phyloP scores from a whole-genome alignment of 2,888 invertebrate species.

The Limnephilus marmoratus region DNA sequence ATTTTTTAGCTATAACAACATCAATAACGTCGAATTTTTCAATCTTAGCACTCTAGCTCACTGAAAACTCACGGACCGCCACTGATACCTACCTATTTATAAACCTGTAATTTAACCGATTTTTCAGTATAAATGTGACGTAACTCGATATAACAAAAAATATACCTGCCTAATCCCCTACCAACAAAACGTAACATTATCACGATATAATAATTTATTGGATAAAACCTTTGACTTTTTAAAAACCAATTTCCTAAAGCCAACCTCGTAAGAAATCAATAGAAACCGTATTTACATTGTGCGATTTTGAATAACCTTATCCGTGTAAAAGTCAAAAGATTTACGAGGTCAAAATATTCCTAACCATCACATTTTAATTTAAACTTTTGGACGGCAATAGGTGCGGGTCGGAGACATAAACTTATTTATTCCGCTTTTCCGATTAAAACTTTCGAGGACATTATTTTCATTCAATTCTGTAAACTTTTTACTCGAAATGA shows the following conservation, averaged over 20 bases:
- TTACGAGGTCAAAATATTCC: constrained; percentile 30
- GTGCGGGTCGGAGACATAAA: not conserved
- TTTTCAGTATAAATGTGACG: not conserved
- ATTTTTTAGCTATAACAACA: no score
- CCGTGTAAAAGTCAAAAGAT: not conserved
- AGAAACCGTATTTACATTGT: not conserved
- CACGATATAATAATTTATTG: not conserved
- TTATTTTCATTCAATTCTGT: not conserved
- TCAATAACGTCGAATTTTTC: no score
- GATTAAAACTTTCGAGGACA: constrained; percentile 8
- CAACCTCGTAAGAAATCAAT: not conserved
- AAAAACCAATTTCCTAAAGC: not conserved
- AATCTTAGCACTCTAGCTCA: no score
- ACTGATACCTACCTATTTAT: not conserved
- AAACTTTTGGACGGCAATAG: not conserved
- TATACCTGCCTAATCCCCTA: not conserved
- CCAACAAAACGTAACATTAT: not conserved
- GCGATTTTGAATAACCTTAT: not conserved
- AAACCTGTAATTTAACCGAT: not conserved
- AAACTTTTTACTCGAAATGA: constrained; percentile 8
- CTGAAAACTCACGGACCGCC: no score
- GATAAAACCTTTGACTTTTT: not conserved
- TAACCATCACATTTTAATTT: constrained; percentile 12
- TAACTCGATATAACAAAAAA: not conserved
- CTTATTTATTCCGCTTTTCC: constrained; percentile 5